Conservation (phyloP, 2,113 vertebrate species). For the Varanus salvator region DNA sequence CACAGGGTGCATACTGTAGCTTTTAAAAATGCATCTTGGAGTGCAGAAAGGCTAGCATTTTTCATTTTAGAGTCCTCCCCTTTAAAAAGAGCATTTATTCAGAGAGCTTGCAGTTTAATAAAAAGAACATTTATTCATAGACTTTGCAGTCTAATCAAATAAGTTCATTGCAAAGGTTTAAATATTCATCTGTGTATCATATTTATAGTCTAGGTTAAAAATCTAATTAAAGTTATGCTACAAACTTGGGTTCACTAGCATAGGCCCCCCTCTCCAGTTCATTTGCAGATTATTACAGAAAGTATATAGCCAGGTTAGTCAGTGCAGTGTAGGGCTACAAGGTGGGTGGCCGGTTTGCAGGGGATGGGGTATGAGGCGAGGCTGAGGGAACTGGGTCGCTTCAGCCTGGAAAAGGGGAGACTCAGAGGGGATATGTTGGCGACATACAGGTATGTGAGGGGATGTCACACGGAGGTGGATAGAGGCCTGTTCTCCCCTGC, state of each 20-base stretch:
- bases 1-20: not conserved
- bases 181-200: not conserved
- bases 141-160: not conserved
- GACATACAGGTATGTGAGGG: no score
- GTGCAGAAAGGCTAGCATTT: not conserved
- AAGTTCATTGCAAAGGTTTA: not conserved
- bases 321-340: no score
- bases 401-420: no score
- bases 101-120: not conserved
- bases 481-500: no score
- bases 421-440: no score
- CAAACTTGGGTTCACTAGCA: not conserved
- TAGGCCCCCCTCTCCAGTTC: not conserved
- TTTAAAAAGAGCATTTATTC: not conserved
- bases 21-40: not conserved
- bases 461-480: no score
- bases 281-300: no score
- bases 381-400: no score
- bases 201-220: not conserved
- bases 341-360: no score
- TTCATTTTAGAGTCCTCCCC: not conserved
- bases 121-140: not conserved
- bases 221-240: not conserved
- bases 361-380: no score
- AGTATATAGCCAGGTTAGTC: no score